phyloP scores from a whole-genome alignment of 2,113 vertebrate genomes.

The Pelmatolapia mariae region DNA sequence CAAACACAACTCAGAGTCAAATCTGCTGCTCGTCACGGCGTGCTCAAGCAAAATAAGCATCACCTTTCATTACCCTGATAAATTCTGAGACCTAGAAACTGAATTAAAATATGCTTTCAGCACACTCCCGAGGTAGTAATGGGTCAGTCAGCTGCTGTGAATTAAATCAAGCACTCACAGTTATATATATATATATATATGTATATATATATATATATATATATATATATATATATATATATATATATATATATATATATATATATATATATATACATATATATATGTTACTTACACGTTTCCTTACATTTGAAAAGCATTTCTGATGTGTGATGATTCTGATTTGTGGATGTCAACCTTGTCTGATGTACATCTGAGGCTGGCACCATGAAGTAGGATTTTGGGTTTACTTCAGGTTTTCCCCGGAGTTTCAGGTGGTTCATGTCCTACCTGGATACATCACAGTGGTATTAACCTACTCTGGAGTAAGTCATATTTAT shows the following conservation, averaged over 20 bases:
- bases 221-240: too few species aligned
- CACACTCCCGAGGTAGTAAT: not conserved
- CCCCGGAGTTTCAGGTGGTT: not conserved
- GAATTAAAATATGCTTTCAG: not conserved
- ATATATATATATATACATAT: too few species aligned
- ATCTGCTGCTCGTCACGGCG: not conserved
- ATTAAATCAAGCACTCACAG: not conserved
- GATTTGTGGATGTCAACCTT: not conserved
- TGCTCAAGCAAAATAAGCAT: conserved; percentile 5
- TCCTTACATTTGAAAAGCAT: not conserved
- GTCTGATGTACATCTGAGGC: not conserved
- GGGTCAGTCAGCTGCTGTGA: not conserved
- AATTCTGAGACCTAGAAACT: not conserved
- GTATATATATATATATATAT: not conserved
- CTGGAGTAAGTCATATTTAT: not conserved
- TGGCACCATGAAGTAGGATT: not conserved
- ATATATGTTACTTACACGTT: not conserved
- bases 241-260: too few species aligned
- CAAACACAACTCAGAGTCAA: conserved; percentile 21
- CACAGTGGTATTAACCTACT: not conserved
- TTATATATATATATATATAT: not conserved
- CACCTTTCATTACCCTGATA: not conserved
- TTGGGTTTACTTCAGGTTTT: not conserved
- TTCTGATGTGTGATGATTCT: not conserved
- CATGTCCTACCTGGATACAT: not conserved